phyloP scores from a whole-genome alignment of 53 echinoderm and acorn worm species.

The Echinometra lucunter region DNA sequence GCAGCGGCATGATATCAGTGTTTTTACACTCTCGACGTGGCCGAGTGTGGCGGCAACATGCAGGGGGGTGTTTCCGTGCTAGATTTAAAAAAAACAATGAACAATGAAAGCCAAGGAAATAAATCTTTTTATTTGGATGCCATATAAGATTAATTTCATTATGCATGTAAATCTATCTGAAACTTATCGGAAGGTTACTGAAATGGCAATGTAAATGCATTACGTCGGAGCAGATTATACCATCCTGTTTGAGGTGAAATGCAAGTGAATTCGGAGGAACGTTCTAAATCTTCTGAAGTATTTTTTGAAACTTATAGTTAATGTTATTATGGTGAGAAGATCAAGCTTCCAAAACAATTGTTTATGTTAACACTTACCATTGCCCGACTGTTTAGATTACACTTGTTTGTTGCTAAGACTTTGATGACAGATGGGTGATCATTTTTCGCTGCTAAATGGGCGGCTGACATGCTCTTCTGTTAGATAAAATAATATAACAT shows the following conservation, averaged over 20 bases:
- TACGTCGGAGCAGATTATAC: no score
- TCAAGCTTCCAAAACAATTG: neutral
- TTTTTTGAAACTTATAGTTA: no score
- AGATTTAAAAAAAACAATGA: neutral
- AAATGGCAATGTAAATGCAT: neutral
- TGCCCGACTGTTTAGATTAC: conserved; percentile 73
- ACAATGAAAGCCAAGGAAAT: neutral
- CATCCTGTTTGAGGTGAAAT: no score
- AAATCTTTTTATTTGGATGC: neutral
- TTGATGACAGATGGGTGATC: conserved; percentile 84
- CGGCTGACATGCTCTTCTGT: conserved; percentile 87
- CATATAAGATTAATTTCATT: neutral
- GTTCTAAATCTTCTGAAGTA: no score
- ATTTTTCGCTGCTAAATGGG: conserved; percentile 87
- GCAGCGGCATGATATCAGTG: conserved; percentile 76
- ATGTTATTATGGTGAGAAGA: no score
- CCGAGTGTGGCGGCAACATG: conserved; percentile 80
- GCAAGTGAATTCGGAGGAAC: no score
- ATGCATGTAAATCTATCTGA: neutral
- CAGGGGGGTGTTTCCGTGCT: conserved; percentile 85
- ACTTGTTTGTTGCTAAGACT: conserved; percentile 68
- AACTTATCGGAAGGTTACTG: neutral
- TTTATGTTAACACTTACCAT: conserved; percentile 69
- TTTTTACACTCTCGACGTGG: conserved; percentile 75
- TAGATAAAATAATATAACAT: neutral